phyloP scores from a whole-genome alignment of 2,888 invertebrate genomes.

The Azorinus chamasolen region DNA sequence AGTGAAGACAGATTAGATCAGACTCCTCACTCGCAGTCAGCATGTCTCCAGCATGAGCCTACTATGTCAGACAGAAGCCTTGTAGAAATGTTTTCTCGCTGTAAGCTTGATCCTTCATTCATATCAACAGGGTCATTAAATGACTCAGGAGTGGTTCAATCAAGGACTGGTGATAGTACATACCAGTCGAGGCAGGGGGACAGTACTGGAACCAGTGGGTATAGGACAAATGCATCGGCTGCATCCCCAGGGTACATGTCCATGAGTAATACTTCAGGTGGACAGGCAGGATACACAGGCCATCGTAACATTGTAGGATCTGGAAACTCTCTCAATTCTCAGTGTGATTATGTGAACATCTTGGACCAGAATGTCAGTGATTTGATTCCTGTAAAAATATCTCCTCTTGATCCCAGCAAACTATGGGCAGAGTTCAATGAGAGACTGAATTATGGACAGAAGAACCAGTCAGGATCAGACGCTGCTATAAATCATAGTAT shows the following conservation, averaged over 20 bases:
- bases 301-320: no score
- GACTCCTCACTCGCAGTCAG: no score
- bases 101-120: slow-evolving; percentile 54
- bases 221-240: no score
- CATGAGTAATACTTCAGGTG: no score
- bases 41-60: not conserved
- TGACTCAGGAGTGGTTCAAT: slow-evolving; percentile 23
- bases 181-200: no score
- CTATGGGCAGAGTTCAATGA: slow-evolving; percentile 68
- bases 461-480: slow-evolving; percentile 16
- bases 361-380: not conserved
- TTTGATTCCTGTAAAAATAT: slow-evolving; percentile 51
- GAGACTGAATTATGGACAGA: not conserved
- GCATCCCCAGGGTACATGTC: no score
- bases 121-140: slow-evolving; percentile 46
- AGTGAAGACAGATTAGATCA: no score
- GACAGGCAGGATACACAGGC: no score
- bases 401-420: slow-evolving; percentile 73
- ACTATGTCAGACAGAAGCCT: slow-evolving; percentile 47
- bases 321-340: no score
- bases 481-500: not conserved
- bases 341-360: no score
- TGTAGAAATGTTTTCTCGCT: slow-evolving; percentile 60
- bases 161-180: no score
- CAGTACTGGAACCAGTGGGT: no score